Base-by-base conservation (phyloP, 2,888 invertebrate genomes). In the Rutpela maculata region DNA sequence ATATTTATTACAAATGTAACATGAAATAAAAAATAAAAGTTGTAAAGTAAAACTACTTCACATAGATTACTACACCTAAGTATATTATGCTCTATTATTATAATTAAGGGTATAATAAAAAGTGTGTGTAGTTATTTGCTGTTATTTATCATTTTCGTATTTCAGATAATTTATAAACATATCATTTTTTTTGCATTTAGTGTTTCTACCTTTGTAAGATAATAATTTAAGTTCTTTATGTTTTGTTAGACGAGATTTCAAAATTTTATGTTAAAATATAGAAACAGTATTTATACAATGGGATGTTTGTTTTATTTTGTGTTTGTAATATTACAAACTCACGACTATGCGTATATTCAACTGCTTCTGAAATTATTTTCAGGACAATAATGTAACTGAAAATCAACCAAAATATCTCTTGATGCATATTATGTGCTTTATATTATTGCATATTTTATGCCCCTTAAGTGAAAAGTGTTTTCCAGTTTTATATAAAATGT, bases 401-500 rank as follows among this genome's bases (percentile, higher is more conserved):
- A 59, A 74, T 67, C 63, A 43, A 74, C 67, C 31, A 43, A 74
- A 74, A 22, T 59, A 66, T 66, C 56, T 67, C 67, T 71, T 26
- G 67, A 74, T 74, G 74, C 67, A 74, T 59, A 59, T 67, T 67
- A 74, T 62, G 66, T 67, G 74, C 74, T 74, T 73, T 74, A 74
- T 67, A 56, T 60, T 43, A 71, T 50, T 74, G 68, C 67, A 74
- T 74, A 74, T 68, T 74, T 74, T 67, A 74, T 68, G 74, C 66
- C 18, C 60, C 67, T 68, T 67, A 68, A 62, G 17, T 68, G 60
- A 62, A 56, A 65, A 74, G 74, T 74, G 74, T 74, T 74, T 74
- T 74, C 74, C 74, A 74, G 67, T 74, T 74, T 74, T 74, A 66
- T 74, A 74, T 74, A 68, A 74, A 74, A 74, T 74, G 74, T 74